Percentiles rank a stretch among this genome's conserved stretches.
Evolutionary conservation across 1,140 invertebrate species (phyloP).

Genomic region (Eulimnadia texana): DNA sequence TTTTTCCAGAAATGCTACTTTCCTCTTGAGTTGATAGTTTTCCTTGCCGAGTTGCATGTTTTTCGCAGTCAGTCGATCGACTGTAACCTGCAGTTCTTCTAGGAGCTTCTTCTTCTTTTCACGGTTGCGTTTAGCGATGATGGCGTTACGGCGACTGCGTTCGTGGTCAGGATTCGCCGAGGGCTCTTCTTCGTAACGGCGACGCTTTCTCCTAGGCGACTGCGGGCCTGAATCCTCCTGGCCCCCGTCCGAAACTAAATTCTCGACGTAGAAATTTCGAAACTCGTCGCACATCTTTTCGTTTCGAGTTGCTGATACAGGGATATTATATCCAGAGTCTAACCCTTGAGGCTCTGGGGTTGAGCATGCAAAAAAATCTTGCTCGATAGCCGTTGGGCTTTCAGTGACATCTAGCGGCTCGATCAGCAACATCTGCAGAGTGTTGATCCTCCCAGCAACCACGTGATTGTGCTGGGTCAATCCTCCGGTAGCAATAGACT

Average conservation of each 20-base stretch:
- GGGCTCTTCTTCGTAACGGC: slow-evolving; percentile 9
- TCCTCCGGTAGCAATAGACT: not conserved
- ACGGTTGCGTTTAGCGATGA: slow-evolving; percentile 21
- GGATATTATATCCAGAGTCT: too few relatives aligned
- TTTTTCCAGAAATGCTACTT: not conserved
- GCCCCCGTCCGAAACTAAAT: not conserved
- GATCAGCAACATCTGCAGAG: too few relatives aligned
- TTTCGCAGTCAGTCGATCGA: not conserved
- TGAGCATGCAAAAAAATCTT: too few relatives aligned
- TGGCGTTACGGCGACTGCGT: slow-evolving; percentile 18
- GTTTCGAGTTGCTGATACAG: too few relatives aligned
- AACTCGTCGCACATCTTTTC: not conserved
- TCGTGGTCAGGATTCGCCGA: slow-evolving; percentile 13
- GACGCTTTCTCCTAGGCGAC: not conserved
- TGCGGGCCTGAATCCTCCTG: not conserved
- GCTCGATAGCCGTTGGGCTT: too few relatives aligned
- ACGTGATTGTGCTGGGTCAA: not conserved
- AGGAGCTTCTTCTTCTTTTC: slow-evolving; percentile 17
- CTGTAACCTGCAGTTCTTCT: not conserved
- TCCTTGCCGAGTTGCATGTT: not conserved
- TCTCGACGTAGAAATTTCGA: not conserved
- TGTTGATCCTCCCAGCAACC: too few relatives aligned
- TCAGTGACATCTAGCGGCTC: too few relatives aligned
- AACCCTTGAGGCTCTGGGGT: too few relatives aligned
- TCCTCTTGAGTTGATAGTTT: not conserved